Conservation (phyloP, 2,888 invertebrate genomes). For the Luperina nickerlii region DNA sequence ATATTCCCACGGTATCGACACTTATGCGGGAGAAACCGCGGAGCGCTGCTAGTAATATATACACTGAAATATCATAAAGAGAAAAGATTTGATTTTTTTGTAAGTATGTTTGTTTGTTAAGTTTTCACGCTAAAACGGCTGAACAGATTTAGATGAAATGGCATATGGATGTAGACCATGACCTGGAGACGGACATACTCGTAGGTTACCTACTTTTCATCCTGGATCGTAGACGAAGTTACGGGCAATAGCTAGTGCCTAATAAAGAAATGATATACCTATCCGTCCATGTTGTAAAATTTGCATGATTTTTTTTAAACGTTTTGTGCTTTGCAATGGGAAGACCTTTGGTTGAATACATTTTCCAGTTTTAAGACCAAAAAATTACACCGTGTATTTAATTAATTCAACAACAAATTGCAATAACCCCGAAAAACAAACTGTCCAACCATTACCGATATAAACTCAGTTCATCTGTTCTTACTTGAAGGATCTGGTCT, state of each 20-base stretch:
- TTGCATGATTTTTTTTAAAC: neutral
- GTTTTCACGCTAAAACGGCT: too few relatives aligned
- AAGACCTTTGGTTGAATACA: neutral
- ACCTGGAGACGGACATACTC: too few relatives aligned
- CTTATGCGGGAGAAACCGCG: too few relatives aligned
- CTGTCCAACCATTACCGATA: slow-evolving; percentile 20
- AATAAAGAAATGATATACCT: neutral
- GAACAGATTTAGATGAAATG: too few relatives aligned
- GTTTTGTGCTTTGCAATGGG: neutral
- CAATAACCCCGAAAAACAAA: slow-evolving; percentile 36
- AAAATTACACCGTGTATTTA: neutral
- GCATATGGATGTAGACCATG: too few relatives aligned
- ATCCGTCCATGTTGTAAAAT: neutral
- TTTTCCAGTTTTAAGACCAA: neutral
- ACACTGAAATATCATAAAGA: too few relatives aligned
- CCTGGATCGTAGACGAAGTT: too few relatives aligned
- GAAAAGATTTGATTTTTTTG: too few relatives aligned
- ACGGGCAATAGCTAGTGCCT: neutral
- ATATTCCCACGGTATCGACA: too few relatives aligned
- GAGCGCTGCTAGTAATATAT: too few relatives aligned
- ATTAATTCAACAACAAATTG: neutral
- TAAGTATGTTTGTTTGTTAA: too few relatives aligned
- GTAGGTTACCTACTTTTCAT: too few relatives aligned
- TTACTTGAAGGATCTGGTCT: slow-evolving; percentile 51
- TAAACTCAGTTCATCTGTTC: slow-evolving; percentile 45